Percentiles rank a stretch among this genome's conserved stretches.
Evolutionary conservation across 1,140 invertebrate species (phyloP).

Genomic region (Drosophila mojavensis): DNA sequence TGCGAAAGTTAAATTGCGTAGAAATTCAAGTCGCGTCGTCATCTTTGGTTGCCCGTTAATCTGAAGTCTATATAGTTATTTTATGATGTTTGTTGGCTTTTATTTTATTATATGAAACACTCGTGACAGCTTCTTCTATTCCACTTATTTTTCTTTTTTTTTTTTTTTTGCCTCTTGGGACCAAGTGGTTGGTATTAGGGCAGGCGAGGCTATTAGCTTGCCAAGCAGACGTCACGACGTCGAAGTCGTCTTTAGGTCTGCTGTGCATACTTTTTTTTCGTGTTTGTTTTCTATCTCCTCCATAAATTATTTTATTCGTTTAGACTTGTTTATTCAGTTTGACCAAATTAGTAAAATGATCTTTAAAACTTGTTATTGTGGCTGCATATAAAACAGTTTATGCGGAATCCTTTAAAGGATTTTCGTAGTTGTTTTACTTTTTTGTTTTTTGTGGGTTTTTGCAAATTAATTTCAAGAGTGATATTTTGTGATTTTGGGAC

Average conservation of each 20-base stretch:
- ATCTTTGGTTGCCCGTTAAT: conserved; percentile 34
- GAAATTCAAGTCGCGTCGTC: conserved; percentile 74
- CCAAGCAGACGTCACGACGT: conserved; percentile 15
- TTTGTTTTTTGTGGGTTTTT: conserved; percentile 33
- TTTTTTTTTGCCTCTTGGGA: conserved; percentile 1
- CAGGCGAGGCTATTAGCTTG: conserved; percentile 8
- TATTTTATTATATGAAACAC: conserved; percentile 53
- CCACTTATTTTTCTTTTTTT: neutral
- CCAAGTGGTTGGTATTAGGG: neutral
- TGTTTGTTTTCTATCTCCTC: conserved; percentile 10
- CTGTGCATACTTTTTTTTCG: conserved; percentile 5
- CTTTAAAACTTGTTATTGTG: conserved; percentile 24
- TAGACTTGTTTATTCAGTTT: conserved; percentile 32
- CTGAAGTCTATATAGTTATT: conserved; percentile 66
- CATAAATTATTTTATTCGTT: conserved; percentile 47
- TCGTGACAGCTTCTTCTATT: conserved; percentile 16
- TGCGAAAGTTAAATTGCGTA: conserved; percentile 78
- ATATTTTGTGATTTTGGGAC: conserved; percentile 50
- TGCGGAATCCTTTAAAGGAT: conserved; percentile 32
- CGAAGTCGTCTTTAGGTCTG: conserved; percentile 22
- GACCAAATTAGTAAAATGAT: conserved; percentile 40
- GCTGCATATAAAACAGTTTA: conserved; percentile 48
- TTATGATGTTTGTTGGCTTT: conserved; percentile 76
- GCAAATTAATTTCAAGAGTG: conserved; percentile 60
- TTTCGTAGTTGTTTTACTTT: conserved; percentile 14